Evolutionary conservation across 2,113 vertebrate species (phyloP), one percentile per base, ranked within the genome.

Genomic region (Sisor rabdophorus): DNA sequence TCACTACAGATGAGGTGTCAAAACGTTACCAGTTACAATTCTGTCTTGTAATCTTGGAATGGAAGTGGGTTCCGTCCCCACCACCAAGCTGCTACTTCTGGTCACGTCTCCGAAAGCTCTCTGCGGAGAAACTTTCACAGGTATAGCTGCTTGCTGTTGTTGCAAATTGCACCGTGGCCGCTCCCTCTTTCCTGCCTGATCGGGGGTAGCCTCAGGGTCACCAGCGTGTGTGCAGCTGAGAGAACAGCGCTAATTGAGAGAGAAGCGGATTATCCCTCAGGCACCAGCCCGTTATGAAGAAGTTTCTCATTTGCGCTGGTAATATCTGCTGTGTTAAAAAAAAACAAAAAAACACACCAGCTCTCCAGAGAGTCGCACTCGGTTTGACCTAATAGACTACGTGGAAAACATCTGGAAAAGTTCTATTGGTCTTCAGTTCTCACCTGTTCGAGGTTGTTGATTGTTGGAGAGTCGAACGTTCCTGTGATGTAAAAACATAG

Each of bases 181-280:
- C 48, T 47, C 32, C 13, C 53, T 52, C 40, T 48, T 44, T 50
- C 56, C 22, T 73, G 63, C 74, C 60, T 7, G 70, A 80, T 58
- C 74, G 70, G 58, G 61, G 68, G 76, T 44, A 63, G 73, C 36
- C 73, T 53, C 6, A 28, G 8, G 85, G 83, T 88, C 79, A 32
- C 11, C 44, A 12, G 74, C 55, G 16, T 60, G 58, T 58, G 71
- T 60, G 75, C 83, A 79, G 84, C 76, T 79, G 78, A 79, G 61
- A 82, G 83, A 81, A 76, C 32, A 15, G 70, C 79, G 79, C 74
- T 89, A 86, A 89, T 82, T 86, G 84, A 87, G 80, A 80, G 81
- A 79, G 83, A 82, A 75, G 59, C 58, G 83, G 73, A 84, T 73
- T 75, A 71, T 86, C 74, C 79, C 75, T 78, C 20, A 40, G 78